Base-by-base conservation (phyloP, 2,888 invertebrate species). In the Chaitophorus viminalis region DNA sequence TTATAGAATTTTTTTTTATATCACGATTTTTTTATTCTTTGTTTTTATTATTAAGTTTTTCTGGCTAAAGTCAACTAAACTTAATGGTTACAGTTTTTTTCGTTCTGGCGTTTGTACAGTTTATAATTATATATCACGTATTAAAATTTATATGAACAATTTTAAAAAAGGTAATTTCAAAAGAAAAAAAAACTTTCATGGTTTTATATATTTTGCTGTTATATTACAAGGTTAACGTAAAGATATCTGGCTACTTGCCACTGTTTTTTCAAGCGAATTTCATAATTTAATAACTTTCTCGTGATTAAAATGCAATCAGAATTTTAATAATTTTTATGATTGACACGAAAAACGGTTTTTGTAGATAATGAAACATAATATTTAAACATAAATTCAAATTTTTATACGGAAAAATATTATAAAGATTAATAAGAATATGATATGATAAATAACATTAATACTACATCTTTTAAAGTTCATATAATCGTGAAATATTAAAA, bases 221-320 rank as follows among this genome's bases (percentile, higher is more conserved):
- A 36, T 79, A 60, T 60, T 60, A 14, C 78, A 78, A 78, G 78
- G 78, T 78, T 5, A 25, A 36, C 60, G 36, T 79, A n/a, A n/a
- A 68, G 29, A 29, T 68, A 68, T 68, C 25, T 79, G 60, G 60
- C 60, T n/a, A 36, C 33, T 79, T 79, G 60, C 60, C 79, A 79
- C 60, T 79, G 8, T 79, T 36, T 79, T 33, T 77, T 33, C 60
- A 36, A 65, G 33, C 60, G 0, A 36, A 79, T 79, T 79, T 79
- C 79, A 31, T 79, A 79, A 79, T 9, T 0, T 21, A 25, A 65
- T 36, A 74, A 79, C 79, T 60, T 36, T 79, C 36, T 79, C n/a
- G 33, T 60, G 33, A 36, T 65, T n/a, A 60, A 33, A 60, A 79
- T 17, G 52, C 39, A 8, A 31, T 5, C 60, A 21, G 9, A 21